phyloP scores from a whole-genome alignment of 2,113 vertebrate genomes.

The Catharus bicknelli region DNA sequence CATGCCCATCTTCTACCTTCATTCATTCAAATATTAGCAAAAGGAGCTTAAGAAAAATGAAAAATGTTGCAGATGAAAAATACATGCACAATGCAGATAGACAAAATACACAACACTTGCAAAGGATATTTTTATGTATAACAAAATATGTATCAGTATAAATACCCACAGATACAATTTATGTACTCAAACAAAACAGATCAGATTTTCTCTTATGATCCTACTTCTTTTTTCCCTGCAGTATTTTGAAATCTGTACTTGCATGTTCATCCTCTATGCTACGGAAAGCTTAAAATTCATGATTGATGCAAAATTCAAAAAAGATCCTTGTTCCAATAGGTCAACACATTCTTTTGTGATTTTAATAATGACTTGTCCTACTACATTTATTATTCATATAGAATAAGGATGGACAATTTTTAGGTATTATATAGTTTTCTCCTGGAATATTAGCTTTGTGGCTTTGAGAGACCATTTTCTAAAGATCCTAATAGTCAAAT shows the following conservation, averaged over 20 bases:
- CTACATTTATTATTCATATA: constrained; percentile 62
- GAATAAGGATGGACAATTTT: constrained; percentile 65
- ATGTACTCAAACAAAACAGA: background rate
- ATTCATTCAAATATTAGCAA: constrained; percentile 30
- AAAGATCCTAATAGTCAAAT: constrained; percentile 70
- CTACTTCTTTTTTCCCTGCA: background rate
- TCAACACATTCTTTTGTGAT: constrained; percentile 50
- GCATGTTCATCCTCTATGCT: background rate
- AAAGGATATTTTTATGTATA: background rate
- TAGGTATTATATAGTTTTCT: constrained; percentile 59
- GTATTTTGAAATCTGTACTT: constrained; percentile 47
- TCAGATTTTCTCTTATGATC: constrained; percentile 5
- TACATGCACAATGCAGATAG: background rate
- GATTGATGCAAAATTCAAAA: constrained; percentile 31
- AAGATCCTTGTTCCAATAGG: constrained; percentile 36
- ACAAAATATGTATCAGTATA: background rate
- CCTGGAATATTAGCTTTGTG: constrained; percentile 65
- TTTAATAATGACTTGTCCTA: constrained; percentile 58
- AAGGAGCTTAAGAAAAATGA: constrained; percentile 37
- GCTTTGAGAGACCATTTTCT: constrained; percentile 69
- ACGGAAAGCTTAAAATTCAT: constrained; percentile 27
- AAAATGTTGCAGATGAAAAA: constrained; percentile 5
- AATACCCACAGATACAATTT: background rate
- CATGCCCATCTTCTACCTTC: background rate
- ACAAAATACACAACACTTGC: background rate